Percentiles rank a stretch among this genome's conserved stretches.
Evolutionary conservation across 2,113 vertebrate genomes (phyloP).

Genomic region (Microcebus jonahi): DNA sequence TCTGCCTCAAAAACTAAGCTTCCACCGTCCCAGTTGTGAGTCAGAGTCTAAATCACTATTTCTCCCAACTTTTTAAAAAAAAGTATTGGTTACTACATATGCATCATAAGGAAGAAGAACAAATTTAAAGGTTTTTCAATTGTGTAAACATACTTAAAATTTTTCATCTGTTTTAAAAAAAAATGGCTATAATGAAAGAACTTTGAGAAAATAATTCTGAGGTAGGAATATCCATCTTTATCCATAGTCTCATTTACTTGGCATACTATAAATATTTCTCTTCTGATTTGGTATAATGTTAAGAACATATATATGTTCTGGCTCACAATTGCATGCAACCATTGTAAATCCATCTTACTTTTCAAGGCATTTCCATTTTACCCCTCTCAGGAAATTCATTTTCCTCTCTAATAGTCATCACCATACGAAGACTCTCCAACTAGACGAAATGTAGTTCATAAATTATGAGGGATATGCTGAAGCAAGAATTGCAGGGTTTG

Average conservation of each 20-base stretch:
- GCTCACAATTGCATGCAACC: not conserved
- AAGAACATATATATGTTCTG: not conserved
- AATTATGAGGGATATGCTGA: not conserved
- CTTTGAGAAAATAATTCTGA: not conserved
- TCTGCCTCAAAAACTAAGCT: not conserved
- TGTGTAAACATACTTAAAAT: not conserved
- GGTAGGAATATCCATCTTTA: not conserved
- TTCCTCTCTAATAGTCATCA: not conserved
- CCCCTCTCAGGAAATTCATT: not conserved
- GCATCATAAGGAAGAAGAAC: not conserved
- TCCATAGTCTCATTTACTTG: not conserved
- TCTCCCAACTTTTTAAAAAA: not conserved
- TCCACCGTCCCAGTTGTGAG: not conserved
- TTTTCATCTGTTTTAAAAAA: not conserved
- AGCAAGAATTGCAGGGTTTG: not conserved
- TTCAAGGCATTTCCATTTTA: not conserved
- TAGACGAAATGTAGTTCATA: not conserved
- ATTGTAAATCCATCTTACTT: slow-evolving; percentile 20
- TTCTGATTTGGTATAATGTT: not conserved
- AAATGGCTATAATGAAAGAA: not conserved
- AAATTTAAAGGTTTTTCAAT: not conserved
- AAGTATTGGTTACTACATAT: not conserved
- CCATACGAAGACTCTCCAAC: not conserved
- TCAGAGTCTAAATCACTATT: not conserved
- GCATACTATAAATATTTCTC: not conserved